Evolutionary conservation across 2,888 invertebrate genomes (phyloP).

Genomic region (Dryococelus australis): DNA sequence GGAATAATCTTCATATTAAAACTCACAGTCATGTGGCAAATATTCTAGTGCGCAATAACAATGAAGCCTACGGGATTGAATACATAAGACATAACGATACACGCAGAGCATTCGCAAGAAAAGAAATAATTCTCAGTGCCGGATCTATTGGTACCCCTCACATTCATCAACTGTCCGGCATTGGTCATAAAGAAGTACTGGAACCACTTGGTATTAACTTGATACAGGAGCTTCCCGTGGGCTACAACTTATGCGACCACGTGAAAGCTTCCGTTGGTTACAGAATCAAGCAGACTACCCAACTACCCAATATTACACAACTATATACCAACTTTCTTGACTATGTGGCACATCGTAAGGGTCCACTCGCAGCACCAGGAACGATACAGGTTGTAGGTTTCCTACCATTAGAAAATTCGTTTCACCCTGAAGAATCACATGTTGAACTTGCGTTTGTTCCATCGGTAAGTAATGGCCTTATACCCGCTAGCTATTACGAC

Average conservation of each 20-base stretch:
- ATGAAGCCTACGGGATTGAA: conserved; percentile 81
- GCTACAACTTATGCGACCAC: conserved; percentile 75
- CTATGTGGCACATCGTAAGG: background rate
- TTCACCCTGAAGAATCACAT: background rate
- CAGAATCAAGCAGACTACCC: background rate
- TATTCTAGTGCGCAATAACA: conserved; percentile 61
- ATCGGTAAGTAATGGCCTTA: background rate
- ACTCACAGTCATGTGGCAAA: conserved; percentile 63
- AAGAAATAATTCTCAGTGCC: conserved; percentile 31
- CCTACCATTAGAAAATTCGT: background rate
- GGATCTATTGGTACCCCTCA: conserved; percentile 56
- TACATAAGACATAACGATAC: conserved; percentile 77
- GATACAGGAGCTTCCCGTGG: conserved; percentile 82
- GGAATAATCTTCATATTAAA: conserved; percentile 36
- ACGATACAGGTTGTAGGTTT: background rate
- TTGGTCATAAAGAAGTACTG: conserved; percentile 78
- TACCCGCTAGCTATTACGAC: background rate
- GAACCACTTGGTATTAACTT: conserved; percentile 78
- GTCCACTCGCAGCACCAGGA: background rate
- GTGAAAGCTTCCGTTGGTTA: background rate
- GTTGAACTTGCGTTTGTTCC: background rate
- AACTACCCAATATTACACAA: background rate
- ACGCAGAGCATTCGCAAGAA: conserved; percentile 64
- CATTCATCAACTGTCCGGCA: conserved; percentile 89
- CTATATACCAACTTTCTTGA: background rate